Evolutionary conservation across 2,797 vertebrate genomes (phyloP).

Genomic region (Emys orbicularis): DNA sequence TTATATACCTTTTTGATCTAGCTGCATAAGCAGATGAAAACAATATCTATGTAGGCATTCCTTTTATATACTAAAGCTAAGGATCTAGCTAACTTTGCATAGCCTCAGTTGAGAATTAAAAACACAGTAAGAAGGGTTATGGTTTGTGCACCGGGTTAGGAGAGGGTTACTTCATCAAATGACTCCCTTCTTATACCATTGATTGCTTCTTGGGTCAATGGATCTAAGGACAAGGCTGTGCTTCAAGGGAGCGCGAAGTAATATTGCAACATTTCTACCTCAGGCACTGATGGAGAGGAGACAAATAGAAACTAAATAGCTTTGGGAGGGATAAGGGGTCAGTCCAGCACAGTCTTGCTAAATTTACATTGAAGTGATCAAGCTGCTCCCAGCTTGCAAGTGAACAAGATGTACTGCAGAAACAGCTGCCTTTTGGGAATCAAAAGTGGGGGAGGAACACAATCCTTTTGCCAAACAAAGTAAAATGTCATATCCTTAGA

Average conservation of each 20-base stretch:
- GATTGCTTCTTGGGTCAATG: not conserved
- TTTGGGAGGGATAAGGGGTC: not conserved
- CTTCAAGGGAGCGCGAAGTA: not conserved
- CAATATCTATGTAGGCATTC: not conserved
- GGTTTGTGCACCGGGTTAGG: not conserved
- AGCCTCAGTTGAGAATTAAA: slow-evolving; percentile 14
- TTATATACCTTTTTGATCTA: not conserved
- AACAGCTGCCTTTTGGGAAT: not conserved
- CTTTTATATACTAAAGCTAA: not conserved
- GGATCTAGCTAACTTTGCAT: not conserved
- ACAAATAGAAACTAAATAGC: not conserved
- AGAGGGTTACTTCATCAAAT: not conserved
- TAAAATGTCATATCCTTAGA: not conserved
- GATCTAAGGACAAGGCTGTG: not conserved
- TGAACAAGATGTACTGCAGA: not conserved
- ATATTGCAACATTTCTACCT: not conserved
- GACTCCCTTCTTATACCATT: not conserved
- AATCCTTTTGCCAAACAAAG: not conserved
- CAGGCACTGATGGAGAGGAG: not conserved
- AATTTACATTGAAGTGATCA: not conserved
- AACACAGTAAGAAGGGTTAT: not conserved
- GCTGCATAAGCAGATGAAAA: not conserved
- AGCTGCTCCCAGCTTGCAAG: not conserved
- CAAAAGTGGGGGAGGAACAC: not conserved
- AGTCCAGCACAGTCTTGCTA: not conserved